These are phyloP conservation scores for Gryon sp. DNA, from an alignment of 1,140 invertebrate species.

Conservation along the genomic window DNA sequence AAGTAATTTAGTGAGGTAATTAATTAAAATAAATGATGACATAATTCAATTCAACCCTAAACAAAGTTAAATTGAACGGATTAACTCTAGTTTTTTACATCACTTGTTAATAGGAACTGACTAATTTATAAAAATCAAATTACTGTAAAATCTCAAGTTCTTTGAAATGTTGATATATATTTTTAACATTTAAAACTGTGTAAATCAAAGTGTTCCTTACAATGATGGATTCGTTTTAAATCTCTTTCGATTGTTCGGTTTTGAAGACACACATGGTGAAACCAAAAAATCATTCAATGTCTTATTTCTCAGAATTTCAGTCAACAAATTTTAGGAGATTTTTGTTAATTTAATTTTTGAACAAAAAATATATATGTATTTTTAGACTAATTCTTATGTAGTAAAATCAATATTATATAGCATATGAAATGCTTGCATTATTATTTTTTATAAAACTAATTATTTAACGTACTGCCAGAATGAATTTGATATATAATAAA, in stretches of 20 bases:
- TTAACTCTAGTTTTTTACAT: constrained; percentile 21
- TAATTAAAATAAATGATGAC: constrained; percentile 12
- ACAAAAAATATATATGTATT: neutral
- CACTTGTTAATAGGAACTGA: constrained; percentile 2
- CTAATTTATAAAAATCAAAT: constrained; percentile 53
- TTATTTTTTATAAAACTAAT: too few relatives aligned
- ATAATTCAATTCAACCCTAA: constrained; percentile 13
- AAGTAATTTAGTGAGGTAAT: neutral
- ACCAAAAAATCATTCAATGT: constrained; percentile 32
- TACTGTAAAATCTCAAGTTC: constrained; percentile 30
- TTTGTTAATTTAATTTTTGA: neutral
- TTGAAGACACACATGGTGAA: constrained; percentile 49
- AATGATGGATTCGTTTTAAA: constrained; percentile 58
- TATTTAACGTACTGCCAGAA: too few relatives aligned
- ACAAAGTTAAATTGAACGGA: constrained; percentile 39
- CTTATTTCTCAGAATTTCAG: constrained; percentile 28
- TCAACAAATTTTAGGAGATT: constrained; percentile 11
- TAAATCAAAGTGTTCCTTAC: constrained; percentile 36
- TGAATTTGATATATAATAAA: too few relatives aligned
- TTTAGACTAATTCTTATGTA: neutral
- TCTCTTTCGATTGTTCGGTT: constrained; percentile 16
- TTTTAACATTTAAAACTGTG: constrained; percentile 42
- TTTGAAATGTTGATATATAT: constrained; percentile 40
- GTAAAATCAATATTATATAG: too few relatives aligned
- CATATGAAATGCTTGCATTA: too few relatives aligned